A percentile compares a stretch with the other conserved stretches of the same genome.
Evolutionary conservation across 2,113 vertebrate genomes (phyloP).

Genomic region (Cynocephalus volans): DNA sequence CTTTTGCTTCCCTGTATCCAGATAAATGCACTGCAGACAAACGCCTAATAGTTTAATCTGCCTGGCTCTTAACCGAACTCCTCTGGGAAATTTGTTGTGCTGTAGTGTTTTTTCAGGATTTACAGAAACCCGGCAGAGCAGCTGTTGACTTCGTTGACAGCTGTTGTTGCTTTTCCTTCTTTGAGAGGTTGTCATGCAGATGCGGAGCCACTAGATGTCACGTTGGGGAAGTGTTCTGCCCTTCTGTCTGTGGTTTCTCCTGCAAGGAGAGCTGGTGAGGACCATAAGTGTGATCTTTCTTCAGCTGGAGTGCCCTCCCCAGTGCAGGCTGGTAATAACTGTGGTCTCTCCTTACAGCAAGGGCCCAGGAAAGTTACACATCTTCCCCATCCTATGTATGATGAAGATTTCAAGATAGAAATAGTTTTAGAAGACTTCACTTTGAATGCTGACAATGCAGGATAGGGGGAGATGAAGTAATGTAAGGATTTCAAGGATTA

Average conservation of each 20-base stretch:
- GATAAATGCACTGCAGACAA: neutral
- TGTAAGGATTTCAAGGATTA: neutral
- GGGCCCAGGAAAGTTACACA: neutral
- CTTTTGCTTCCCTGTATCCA: neutral
- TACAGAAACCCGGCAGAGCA: neutral
- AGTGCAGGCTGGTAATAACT: neutral
- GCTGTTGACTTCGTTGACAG: too few relatives aligned
- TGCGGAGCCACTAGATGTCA: slow-evolving; percentile 87
- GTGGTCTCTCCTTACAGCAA: neutral
- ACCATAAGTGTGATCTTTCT: neutral
- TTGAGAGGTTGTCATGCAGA: slow-evolving; percentile 61
- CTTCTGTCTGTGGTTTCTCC: accelerated
- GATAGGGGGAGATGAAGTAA: neutral
- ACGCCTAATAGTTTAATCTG: neutral
- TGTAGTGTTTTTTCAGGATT: neutral
- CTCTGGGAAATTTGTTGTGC: neutral
- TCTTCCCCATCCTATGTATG: neutral
- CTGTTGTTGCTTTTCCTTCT: slow-evolving; percentile 19
- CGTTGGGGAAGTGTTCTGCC: slow-evolving; percentile 67
- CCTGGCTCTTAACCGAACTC: neutral
- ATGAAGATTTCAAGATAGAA: neutral
- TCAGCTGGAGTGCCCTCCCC: neutral
- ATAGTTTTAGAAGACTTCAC: neutral
- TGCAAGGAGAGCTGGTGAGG: neutral
- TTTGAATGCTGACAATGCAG: neutral